Percentiles rank a stretch among this genome's conserved stretches.
Conservation (phyloP, 2,113 vertebrate genomes). For the Himantopus leucocephalus region DNA sequence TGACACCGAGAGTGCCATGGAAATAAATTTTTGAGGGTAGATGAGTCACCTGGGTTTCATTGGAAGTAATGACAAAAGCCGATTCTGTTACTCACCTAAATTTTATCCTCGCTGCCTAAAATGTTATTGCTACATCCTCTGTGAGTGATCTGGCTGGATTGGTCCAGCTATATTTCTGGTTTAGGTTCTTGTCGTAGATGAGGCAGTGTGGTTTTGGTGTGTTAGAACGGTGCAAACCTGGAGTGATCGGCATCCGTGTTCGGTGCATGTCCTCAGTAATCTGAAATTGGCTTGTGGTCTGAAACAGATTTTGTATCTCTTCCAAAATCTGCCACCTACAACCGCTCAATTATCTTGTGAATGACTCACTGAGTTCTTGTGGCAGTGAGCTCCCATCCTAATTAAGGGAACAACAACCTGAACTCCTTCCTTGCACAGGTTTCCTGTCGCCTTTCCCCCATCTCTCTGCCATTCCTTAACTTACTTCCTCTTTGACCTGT, state of each 20-base stretch:
- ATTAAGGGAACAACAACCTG: slow-evolving; percentile 22
- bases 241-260: not conserved
- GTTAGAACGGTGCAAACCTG: not conserved
- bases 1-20: slow-evolving; percentile 9
- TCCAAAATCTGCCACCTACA: slow-evolving; percentile 50
- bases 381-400: slow-evolving; percentile 28
- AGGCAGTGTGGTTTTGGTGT: not conserved
- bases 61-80: slow-evolving; percentile 39
- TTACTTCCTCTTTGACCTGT: not conserved
- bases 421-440: not conserved
- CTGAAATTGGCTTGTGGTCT: not conserved
- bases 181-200: not conserved
- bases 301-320: slow-evolving; percentile 38
- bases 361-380: slow-evolving; percentile 51
- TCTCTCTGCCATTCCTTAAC: not conserved
- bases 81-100: not conserved
- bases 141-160: not conserved
- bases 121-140: not conserved
- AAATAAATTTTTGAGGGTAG: slow-evolving; percentile 50
- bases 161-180: not conserved
- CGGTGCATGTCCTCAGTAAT: not conserved
- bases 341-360: slow-evolving; percentile 33
- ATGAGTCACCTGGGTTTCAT: slow-evolving; percentile 44
- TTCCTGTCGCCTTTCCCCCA: not conserved
- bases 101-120: not conserved